Evolutionary conservation across 2,888 invertebrate species (phyloP).

Genomic region (Tetragnatha montana): DNA sequence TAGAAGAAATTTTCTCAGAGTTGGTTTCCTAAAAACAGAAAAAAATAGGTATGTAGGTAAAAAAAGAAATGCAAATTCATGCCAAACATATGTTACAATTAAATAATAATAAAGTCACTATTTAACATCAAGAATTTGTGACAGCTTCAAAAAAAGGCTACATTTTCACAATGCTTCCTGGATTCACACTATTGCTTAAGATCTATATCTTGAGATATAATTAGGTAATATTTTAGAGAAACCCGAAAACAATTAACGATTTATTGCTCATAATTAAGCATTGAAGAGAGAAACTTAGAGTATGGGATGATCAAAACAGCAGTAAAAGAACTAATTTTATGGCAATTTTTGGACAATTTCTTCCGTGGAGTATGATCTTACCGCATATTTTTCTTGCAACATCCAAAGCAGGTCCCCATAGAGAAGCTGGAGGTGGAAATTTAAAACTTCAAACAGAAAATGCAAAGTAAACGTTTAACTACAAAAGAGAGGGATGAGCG

Average conservation of each 20-base stretch:
- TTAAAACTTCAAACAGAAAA: background rate
- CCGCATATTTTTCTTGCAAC: conserved; percentile 47
- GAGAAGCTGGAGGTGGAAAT: conserved; percentile 30
- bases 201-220: too few relatives aligned
- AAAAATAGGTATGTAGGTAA: background rate
- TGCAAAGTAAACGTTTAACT: conserved; percentile 8
- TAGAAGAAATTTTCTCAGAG: conserved; percentile 49
- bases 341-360: too few relatives aligned
- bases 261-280: too few relatives aligned
- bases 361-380: background rate
- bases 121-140: too few relatives aligned
- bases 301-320: too few relatives aligned
- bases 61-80: background rate
- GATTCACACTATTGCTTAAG: too few relatives aligned
- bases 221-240: background rate
- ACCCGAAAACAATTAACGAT: background rate
- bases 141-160: too few relatives aligned
- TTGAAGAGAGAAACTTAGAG: too few relatives aligned
- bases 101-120: too few relatives aligned
- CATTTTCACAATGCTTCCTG: too few relatives aligned
- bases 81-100: too few relatives aligned
- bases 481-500: background rate
- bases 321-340: too few relatives aligned
- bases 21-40: conserved; percentile 54
- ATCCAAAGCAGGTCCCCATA: conserved; percentile 68